A percentile compares a stretch with the other conserved stretches of the same genome.
These are phyloP conservation scores for Salminus brasiliensis DNA, from an alignment of 2,113 vertebrate genomes.

Conservation along the genomic window DNA sequence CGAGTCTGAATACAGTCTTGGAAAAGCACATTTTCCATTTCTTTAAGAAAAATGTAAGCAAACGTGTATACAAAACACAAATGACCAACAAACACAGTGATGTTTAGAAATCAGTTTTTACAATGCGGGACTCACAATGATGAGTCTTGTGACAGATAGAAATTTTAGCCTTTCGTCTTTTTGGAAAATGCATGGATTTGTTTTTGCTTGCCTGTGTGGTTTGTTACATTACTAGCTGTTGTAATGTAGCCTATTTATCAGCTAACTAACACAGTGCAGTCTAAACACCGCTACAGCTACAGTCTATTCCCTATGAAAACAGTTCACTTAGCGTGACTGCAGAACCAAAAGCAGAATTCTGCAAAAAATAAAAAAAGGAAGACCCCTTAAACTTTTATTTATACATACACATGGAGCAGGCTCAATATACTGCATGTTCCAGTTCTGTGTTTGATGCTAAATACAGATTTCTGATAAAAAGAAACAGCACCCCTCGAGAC, in stretches of 20 bases:
- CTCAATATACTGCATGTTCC: conserved; percentile 58
- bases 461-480: conserved; percentile 69
- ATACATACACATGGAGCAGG: conserved; percentile 60
- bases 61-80: conserved; percentile 35
- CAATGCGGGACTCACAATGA: background rate
- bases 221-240: background rate
- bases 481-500: conserved; percentile 64
- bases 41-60: conserved; percentile 21
- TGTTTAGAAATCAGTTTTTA: background rate
- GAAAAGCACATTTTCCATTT: conserved; percentile 26
- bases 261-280: background rate
- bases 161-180: background rate
- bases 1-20: background rate
- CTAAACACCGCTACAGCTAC: background rate
- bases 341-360: background rate
- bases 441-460: conserved; percentile 74
- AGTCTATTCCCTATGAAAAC: conserved; percentile 1
- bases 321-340: conserved; percentile 8
- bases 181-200: background rate
- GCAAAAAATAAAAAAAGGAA: conserved; percentile 25
- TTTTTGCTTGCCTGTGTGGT: background rate
- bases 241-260: background rate
- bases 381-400: conserved; percentile 61
- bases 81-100: conserved; percentile 3
- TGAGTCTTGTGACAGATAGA: background rate